A percentile compares a stretch with the other conserved stretches of the same genome.
Conservation (phyloP, 2,113 vertebrate genomes). For the Proterorhinus semilunaris region DNA sequence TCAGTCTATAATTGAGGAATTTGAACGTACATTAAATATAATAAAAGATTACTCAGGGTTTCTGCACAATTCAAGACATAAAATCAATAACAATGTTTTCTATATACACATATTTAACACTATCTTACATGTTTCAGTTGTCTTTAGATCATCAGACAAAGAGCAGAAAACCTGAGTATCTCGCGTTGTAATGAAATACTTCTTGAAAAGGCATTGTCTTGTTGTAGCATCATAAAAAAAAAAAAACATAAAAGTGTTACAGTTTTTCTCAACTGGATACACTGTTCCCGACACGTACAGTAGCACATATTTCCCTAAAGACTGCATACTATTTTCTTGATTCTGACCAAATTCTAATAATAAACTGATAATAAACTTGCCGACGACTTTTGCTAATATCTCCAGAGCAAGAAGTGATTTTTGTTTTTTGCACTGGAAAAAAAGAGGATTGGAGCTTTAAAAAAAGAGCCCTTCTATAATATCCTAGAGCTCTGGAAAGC, state of each 20-base stretch:
- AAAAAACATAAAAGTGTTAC: not conserved
- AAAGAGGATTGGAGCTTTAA: too few relatives aligned
- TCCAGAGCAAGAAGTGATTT: too few relatives aligned
- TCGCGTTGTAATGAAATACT: conserved; percentile 21
- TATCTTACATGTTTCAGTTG: not conserved
- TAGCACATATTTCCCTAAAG: too few relatives aligned
- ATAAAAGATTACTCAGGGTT: conserved; percentile 22
- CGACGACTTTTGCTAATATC: too few relatives aligned
- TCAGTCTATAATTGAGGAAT: conserved; percentile 1
- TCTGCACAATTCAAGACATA: conserved; percentile 18
- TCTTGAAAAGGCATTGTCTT: conserved; percentile 48
- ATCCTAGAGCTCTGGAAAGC: too few relatives aligned
- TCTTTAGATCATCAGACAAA: conserved; percentile 3
- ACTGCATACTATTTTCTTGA: too few relatives aligned
- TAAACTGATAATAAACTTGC: too few relatives aligned
- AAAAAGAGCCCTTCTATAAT: too few relatives aligned
- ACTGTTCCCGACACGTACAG: too few relatives aligned
- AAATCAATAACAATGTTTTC: conserved; percentile 3
- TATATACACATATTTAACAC: conserved; percentile 15
- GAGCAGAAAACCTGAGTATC: conserved; percentile 34
- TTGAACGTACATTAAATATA: conserved; percentile 6
- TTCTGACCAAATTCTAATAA: too few relatives aligned
- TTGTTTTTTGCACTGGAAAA: too few relatives aligned
- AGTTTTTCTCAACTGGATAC: too few relatives aligned
- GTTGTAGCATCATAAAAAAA: conserved; percentile 19